Percentiles rank a stretch among this genome's conserved stretches.
Evolutionary conservation across 1,140 invertebrate genomes (phyloP).

Genomic region (Orius insidiosus): DNA sequence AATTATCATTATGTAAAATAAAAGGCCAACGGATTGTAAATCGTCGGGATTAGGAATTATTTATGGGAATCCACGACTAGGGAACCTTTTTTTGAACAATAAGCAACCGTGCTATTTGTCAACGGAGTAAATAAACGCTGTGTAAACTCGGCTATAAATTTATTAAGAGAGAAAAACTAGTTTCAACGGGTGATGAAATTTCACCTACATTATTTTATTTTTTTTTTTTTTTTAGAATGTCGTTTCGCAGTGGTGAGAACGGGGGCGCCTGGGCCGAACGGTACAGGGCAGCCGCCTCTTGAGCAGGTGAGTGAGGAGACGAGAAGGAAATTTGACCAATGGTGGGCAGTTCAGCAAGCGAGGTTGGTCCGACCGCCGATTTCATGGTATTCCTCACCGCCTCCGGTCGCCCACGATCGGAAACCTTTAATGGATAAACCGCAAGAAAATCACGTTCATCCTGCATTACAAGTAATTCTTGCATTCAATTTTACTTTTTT

Average conservation of each 20-base stretch:
- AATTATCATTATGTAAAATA: constrained; percentile 3
- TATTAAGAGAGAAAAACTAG: too few species aligned
- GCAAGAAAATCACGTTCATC: constrained; percentile 18
- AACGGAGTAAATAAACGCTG: too few species aligned
- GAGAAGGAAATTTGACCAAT: constrained; percentile 20
- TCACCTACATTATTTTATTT: too few species aligned
- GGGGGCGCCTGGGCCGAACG: constrained; percentile 1
- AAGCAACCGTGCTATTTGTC: too few species aligned
- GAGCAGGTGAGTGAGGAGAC: constrained; percentile 26
- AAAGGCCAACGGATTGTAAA: constrained; percentile 1
- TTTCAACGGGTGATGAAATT: too few species aligned
- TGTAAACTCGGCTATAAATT: too few species aligned
- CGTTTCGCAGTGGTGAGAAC: constrained; percentile 39
- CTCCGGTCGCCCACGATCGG: constrained; percentile 12
- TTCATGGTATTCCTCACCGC: constrained; percentile 18
- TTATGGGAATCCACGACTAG: too few species aligned
- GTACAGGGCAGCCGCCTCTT: constrained; percentile 36
- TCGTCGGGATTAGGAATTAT: too few species aligned
- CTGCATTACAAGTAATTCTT: constrained; percentile 19
- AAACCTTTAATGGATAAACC: constrained; percentile 10
- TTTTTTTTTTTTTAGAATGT: constrained; percentile 49
- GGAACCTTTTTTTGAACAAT: too few species aligned
- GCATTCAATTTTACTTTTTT: not conserved
- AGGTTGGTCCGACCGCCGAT: constrained; percentile 14
- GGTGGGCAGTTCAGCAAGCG: constrained; percentile 20